Evolutionary conservation across 1,140 invertebrate species (phyloP).

Genomic region (Lethrus apterus): DNA sequence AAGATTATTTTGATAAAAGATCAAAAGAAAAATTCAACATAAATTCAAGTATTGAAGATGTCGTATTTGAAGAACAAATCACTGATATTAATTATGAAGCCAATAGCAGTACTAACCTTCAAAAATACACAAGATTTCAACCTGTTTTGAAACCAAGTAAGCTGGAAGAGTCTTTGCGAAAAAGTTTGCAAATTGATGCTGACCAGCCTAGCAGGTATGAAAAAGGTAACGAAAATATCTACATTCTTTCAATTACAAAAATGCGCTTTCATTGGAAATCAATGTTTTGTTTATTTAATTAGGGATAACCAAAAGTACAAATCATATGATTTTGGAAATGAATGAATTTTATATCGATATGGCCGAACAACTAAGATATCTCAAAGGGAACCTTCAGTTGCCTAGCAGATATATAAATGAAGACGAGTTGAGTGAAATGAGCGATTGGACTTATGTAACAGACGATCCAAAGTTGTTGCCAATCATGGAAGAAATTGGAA

Average conservation of each 20-base stretch:
- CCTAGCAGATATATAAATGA: background rate
- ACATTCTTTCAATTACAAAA: background rate
- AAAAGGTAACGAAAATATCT: background rate
- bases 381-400: slow-evolving; percentile 7
- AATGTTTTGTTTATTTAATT: background rate
- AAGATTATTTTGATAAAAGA: too few relatives aligned
- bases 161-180: slow-evolving; percentile 2
- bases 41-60: background rate
- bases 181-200: background rate
- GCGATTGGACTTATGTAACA: too few relatives aligned
- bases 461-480: background rate
- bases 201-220: background rate
- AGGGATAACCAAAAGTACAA: slow-evolving; percentile 8
- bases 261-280: background rate
- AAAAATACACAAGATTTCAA: background rate
- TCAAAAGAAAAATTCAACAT: too few relatives aligned
- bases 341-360: slow-evolving; percentile 14
- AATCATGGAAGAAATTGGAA: background rate
- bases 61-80: background rate
- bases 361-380: slow-evolving; percentile 8
- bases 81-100: background rate
- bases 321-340: slow-evolving; percentile 9
- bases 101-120: background rate
- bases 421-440: too few relatives aligned
- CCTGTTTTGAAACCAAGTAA: too few relatives aligned